Evolutionary conservation across 2,888 invertebrate genomes (phyloP).

Genomic region (Thereva unica): DNA sequence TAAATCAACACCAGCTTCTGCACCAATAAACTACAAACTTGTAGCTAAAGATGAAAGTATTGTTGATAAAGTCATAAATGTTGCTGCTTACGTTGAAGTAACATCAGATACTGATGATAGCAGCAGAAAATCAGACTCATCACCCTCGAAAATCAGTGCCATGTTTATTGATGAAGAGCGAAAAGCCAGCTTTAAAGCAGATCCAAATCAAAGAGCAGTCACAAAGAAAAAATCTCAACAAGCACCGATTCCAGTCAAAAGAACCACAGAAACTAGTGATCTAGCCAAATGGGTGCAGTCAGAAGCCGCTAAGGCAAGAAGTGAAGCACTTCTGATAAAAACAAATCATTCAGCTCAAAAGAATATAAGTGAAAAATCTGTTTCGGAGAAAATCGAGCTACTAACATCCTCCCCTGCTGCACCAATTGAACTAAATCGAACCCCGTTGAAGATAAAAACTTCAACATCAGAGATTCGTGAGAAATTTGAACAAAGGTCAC

Average conservation of each 20-base stretch:
- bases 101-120: slow-evolving; percentile 58
- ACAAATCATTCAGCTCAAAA: background rate
- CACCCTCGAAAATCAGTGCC: slow-evolving; percentile 57
- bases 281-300: slow-evolving; percentile 52
- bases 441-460: slow-evolving; percentile 41
- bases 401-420: slow-evolving; percentile 37
- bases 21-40: slow-evolving; percentile 52
- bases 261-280: slow-evolving; percentile 43
- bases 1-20: slow-evolving; percentile 44
- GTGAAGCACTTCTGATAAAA: slow-evolving; percentile 39
- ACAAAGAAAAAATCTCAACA: slow-evolving; percentile 44
- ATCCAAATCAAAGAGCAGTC: slow-evolving; percentile 50
- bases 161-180: slow-evolving; percentile 58
- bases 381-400: slow-evolving; percentile 42
- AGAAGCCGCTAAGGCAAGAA: slow-evolving; percentile 49
- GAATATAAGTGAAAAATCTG: slow-evolving; percentile 41
- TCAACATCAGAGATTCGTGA: slow-evolving; percentile 56
- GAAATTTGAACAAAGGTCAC: slow-evolving; percentile 53
- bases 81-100: slow-evolving; percentile 57
- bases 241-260: background rate
- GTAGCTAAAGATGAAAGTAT: slow-evolving; percentile 51
- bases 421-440: slow-evolving; percentile 36
- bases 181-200: slow-evolving; percentile 57
- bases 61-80: slow-evolving; percentile 57
- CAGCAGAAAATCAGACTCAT: slow-evolving; percentile 55